Conservation (phyloP, 2,113 vertebrate genomes). For the Oriolus oriolus region DNA sequence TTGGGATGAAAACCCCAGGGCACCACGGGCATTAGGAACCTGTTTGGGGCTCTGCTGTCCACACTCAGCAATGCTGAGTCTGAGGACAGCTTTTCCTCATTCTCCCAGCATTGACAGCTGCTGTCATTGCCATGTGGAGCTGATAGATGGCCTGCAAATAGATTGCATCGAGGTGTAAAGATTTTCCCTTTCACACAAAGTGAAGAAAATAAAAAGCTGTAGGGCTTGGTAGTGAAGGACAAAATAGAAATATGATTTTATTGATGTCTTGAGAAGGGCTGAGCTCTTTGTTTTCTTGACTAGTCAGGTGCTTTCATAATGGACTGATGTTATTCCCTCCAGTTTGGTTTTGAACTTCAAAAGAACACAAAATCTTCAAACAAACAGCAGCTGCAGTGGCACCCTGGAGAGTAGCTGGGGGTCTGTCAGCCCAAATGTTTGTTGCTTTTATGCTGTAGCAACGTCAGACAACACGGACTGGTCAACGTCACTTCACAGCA, state of each 20-base stretch:
- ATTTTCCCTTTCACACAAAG: neutral
- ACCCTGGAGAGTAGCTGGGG: neutral
- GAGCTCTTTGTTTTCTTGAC: neutral
- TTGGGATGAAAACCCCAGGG: neutral
- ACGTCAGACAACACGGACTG: neutral
- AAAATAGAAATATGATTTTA: neutral
- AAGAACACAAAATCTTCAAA: neutral
- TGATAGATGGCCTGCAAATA: neutral
- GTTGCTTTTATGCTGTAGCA: neutral
- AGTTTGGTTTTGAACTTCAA: slow-evolving; percentile 34
- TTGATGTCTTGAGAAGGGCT: neutral
- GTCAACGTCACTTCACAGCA: neutral
- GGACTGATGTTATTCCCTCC: neutral
- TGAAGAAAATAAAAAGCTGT: neutral
- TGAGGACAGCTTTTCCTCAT: neutral
- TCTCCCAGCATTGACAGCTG: neutral
- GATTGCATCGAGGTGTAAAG: neutral
- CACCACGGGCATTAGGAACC: neutral
- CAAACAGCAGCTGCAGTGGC: slow-evolving; percentile 8
- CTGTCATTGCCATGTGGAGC: neutral
- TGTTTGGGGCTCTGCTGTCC: neutral
- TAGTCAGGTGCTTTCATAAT: neutral
- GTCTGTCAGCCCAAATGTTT: neutral
- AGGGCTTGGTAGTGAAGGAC: neutral
- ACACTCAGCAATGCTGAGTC: neutral